Evolutionary conservation across 2,888 invertebrate species (phyloP).

Genomic region (Ormia ochracea): DNA sequence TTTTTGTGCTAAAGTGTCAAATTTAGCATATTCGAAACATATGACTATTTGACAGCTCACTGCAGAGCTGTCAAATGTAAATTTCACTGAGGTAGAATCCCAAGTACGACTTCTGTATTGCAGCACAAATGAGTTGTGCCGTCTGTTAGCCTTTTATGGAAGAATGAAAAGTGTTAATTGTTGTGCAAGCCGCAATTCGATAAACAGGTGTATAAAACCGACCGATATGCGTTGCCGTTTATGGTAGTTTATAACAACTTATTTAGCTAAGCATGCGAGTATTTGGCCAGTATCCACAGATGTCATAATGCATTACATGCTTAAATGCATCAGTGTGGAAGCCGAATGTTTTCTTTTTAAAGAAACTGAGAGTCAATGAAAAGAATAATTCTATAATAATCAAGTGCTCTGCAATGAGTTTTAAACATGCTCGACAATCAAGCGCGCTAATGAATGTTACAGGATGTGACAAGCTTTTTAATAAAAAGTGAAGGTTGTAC

Average conservation of each 20-base stretch:
- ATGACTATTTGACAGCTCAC: slow-evolving; percentile 39
- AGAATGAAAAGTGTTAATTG: slow-evolving; percentile 47
- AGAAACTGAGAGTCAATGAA: slow-evolving; percentile 35
- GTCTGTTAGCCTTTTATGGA: slow-evolving; percentile 11
- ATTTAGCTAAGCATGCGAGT: slow-evolving; percentile 24
- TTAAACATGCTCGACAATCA: neutral
- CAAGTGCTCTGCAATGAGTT: neutral
- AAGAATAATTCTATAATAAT: neutral
- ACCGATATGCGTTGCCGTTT: slow-evolving; percentile 3
- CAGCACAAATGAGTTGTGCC: neutral
- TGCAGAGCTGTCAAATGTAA: slow-evolving; percentile 20
- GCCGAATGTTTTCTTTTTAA: neutral
- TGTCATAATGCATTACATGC: slow-evolving; percentile 50
- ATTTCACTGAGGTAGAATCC: neutral
- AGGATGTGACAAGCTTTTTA: slow-evolving; percentile 26
- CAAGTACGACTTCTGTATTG: neutral
- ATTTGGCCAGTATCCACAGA: slow-evolving; percentile 54
- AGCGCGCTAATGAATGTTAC: slow-evolving; percentile 32
- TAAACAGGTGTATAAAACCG: neutral
- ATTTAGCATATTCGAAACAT: slow-evolving; percentile 32
- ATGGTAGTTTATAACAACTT: slow-evolving; percentile 23
- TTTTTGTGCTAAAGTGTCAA: slow-evolving; percentile 54
- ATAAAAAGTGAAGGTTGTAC: slow-evolving; percentile 35
- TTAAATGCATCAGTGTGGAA: slow-evolving; percentile 37
- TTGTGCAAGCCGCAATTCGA: slow-evolving; percentile 27